Conservation (phyloP, 2,113 vertebrate species). For the Cyrtonyx montezumae region DNA sequence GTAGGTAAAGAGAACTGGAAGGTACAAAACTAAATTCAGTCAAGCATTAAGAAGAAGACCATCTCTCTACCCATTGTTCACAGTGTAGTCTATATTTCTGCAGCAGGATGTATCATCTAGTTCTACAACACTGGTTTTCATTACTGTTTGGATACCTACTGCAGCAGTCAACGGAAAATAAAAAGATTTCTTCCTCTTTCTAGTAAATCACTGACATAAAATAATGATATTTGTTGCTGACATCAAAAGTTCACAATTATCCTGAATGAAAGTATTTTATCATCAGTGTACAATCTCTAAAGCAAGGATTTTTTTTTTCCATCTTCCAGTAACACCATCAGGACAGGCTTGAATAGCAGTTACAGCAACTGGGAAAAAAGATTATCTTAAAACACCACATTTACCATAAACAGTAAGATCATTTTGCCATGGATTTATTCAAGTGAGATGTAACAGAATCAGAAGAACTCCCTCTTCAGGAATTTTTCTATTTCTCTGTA, state of each 20-base stretch:
- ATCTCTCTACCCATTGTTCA: background rate
- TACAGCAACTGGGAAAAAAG: background rate
- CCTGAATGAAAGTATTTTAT: background rate
- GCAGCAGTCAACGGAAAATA: background rate
- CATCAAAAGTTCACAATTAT: background rate
- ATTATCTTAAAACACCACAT: rapidly evolving
- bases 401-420: background rate
- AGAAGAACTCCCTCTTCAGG: background rate
- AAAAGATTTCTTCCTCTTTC: background rate
- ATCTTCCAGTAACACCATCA: background rate
- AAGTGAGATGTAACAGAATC: background rate
- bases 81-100: background rate
- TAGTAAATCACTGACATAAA: background rate
- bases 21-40: background rate
- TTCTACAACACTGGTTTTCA: background rate
- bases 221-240: background rate
- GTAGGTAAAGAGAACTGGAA: background rate
- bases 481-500: background rate
- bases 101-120: background rate
- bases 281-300: background rate
- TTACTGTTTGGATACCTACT: background rate
- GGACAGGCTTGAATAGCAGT: background rate
- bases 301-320: background rate
- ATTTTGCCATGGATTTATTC: background rate
- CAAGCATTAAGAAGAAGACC: background rate